Conservation (phyloP, 2,888 invertebrate species). For the Euproctis similis region DNA sequence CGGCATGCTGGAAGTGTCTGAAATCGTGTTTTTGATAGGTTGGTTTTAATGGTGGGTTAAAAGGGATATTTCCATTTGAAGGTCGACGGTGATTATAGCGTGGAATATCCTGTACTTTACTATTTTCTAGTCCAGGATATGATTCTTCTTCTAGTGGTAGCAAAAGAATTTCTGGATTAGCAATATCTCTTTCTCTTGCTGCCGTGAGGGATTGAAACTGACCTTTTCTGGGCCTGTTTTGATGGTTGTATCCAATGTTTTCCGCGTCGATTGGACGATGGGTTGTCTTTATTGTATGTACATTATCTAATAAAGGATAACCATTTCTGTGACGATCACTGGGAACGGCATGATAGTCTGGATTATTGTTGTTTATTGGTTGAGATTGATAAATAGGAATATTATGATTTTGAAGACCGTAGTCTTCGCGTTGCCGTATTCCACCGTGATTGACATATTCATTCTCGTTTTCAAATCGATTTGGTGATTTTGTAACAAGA, state of each 20-base stretch:
- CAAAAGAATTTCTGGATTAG: slow-evolving; percentile 1
- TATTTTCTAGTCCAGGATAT: slow-evolving; percentile 1
- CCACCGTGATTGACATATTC: slow-evolving; percentile 5
- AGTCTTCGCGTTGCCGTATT: slow-evolving; percentile 2
- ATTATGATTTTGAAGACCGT: slow-evolving; percentile 4
- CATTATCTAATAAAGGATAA: neutral
- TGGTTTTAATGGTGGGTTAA: no score
- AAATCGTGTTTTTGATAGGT: no score
- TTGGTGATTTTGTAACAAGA: slow-evolving; percentile 1
- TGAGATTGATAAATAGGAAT: no score
- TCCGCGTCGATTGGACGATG: neutral
- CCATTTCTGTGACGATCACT: no score
- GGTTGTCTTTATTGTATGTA: slow-evolving; percentile 1
- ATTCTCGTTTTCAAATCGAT: slow-evolving; percentile 3
- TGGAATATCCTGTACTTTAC: neutral
- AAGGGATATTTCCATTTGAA: no score
- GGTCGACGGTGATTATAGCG: neutral
- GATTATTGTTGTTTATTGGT: no score
- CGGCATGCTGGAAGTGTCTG: slow-evolving; percentile 2
- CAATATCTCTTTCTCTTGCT: neutral
- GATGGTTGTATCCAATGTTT: slow-evolving; percentile 3
- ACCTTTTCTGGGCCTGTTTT: slow-evolving; percentile 7
- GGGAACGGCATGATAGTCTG: no score
- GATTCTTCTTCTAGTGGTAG: slow-evolving; percentile 7
- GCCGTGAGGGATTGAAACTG: slow-evolving; percentile 1